Evolutionary conservation across 2,113 vertebrate genomes (phyloP).

Genomic region (Mustela lutreola): DNA sequence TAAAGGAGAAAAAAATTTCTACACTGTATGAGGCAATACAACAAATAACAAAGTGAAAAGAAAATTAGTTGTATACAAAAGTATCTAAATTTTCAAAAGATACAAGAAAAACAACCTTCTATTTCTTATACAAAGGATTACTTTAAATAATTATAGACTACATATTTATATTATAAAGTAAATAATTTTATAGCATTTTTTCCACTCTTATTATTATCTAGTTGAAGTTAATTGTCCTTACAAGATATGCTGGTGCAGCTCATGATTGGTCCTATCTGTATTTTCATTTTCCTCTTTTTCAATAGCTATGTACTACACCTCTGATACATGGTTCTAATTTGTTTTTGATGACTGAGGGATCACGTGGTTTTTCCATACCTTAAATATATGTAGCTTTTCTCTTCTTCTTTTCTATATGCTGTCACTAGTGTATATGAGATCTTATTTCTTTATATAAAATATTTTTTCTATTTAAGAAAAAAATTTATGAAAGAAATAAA

Average conservation of each 20-base stretch:
- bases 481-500: not conserved
- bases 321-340: not conserved
- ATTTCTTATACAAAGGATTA: not conserved
- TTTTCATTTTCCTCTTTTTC: not conserved
- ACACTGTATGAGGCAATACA: not conserved
- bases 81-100: not conserved
- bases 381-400: not conserved
- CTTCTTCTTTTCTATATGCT: not conserved
- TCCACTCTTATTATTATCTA: not conserved
- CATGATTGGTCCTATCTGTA: not conserved
- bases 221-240: not conserved
- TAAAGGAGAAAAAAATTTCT: slow-evolving; percentile 14
- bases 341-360: not conserved
- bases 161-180: not conserved
- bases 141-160: not conserved
- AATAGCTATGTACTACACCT: not conserved
- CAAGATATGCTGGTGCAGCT: not conserved
- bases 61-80: not conserved
- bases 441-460: not conserved
- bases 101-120: not conserved
- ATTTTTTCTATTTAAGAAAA: not conserved
- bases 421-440: not conserved
- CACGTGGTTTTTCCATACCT: not conserved
- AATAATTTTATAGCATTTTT: not conserved
- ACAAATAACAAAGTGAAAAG: slow-evolving; percentile 3